Conservation (phyloP, 2,888 invertebrate species). For the Drosophila suboccidentalis region DNA sequence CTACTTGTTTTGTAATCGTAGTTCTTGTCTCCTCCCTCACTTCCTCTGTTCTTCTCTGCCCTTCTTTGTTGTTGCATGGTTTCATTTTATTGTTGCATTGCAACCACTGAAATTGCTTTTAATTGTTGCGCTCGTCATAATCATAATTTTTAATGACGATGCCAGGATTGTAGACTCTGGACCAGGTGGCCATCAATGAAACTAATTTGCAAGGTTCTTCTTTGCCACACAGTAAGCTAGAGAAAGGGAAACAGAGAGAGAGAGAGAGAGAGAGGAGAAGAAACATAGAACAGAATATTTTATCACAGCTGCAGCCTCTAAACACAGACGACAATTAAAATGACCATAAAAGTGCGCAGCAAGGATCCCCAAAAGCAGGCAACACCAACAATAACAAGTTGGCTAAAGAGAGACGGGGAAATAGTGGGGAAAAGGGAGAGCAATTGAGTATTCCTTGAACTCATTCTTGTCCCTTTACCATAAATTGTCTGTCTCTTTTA, state of each 20-base stretch:
- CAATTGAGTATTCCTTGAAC: conserved; percentile 20
- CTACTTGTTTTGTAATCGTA: conserved; percentile 19
- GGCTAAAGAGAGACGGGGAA: not conserved
- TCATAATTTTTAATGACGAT: conserved; percentile 76
- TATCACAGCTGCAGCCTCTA: conserved; percentile 68
- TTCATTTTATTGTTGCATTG: conserved; percentile 43
- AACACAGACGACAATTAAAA: conserved; percentile 64
- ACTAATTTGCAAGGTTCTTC: conserved; percentile 52
- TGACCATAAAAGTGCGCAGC: conserved; percentile 52
- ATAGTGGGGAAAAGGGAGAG: not conserved
- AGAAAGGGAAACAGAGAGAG: not conserved
- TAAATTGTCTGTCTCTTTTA: conserved; percentile 49
- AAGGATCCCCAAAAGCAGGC: conserved; percentile 9
- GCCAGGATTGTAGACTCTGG: conserved; percentile 22
- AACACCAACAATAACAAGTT: conserved; percentile 1
- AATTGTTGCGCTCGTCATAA: conserved; percentile 70
- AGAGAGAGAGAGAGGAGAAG: not conserved
- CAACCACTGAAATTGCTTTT: conserved; percentile 62
- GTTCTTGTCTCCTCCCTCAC: conserved; percentile 3
- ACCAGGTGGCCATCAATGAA: conserved; percentile 64
- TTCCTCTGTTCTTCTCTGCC: too few species aligned
- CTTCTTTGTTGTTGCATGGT: conserved; percentile 18
- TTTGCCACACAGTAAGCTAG: not conserved
- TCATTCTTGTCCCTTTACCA: conserved; percentile 11
- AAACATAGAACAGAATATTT: conserved; percentile 43